Evolutionary conservation across 2,113 vertebrate species (phyloP).

Genomic region (Ageneiosus marmoratus): DNA sequence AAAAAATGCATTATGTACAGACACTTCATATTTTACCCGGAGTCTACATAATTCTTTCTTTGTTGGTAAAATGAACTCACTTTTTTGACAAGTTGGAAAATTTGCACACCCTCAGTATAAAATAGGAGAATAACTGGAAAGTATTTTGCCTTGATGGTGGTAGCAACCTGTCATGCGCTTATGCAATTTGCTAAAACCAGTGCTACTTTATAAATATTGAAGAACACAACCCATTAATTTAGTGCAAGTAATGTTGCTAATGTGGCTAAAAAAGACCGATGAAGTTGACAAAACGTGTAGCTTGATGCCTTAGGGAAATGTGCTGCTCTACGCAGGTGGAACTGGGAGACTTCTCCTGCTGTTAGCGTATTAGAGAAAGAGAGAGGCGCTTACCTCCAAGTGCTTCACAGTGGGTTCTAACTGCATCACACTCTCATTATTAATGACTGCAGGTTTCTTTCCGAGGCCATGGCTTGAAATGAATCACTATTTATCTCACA

Average conservation of each 20-base stretch:
- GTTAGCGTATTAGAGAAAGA: conserved; percentile 43
- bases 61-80: not conserved
- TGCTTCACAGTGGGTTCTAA: conserved; percentile 34
- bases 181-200: conserved; percentile 29
- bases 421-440: conserved; percentile 43
- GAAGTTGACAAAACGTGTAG: conserved; percentile 12
- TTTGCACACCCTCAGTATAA: not conserved
- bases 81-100: not conserved
- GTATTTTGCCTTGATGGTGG: not conserved
- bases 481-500: conserved; percentile 26
- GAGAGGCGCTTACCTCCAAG: conserved; percentile 42
- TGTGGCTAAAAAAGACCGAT: conserved; percentile 34
- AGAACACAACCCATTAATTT: conserved; percentile 31
- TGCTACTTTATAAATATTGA: conserved; percentile 28
- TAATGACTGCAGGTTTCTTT: conserved; percentile 45
- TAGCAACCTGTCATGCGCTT: not conserved
- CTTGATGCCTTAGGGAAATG: conserved; percentile 31
- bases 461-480: conserved; percentile 28
- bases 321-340: conserved; percentile 21
- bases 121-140: not conserved
- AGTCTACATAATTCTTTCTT: not conserved
- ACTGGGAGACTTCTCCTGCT: conserved; percentile 27
- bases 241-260: conserved; percentile 29
- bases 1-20: too few relatives aligned
- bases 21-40: not conserved